Percentiles rank a stretch among this genome's conserved stretches.
Conservation (phyloP, 2,888 invertebrate species). For the Halictus ligatus region DNA sequence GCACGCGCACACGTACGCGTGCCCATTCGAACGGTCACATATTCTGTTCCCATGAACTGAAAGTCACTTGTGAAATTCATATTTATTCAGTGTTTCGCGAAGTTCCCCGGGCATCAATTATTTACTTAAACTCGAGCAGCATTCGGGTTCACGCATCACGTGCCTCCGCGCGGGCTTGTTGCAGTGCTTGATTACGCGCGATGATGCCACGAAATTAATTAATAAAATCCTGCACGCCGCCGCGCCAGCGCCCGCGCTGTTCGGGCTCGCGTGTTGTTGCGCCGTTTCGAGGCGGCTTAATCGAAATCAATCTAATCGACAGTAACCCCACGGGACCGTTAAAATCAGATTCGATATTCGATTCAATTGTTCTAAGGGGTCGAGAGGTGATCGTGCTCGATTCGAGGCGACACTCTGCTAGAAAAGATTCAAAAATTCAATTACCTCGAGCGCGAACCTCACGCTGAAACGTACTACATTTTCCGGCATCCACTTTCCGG, state of each 20-base stretch:
- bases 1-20: neutral
- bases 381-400: neutral
- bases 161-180: neutral
- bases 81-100: slow-evolving; percentile 4
- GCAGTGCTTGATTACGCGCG: slow-evolving; percentile 47
- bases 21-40: neutral
- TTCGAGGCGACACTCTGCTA: neutral
- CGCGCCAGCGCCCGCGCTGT: neutral
- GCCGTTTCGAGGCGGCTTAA: slow-evolving; percentile 26
- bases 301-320: slow-evolving; percentile 41
- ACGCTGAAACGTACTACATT: no score
- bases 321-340: slow-evolving; percentile 5
- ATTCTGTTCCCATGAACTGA: neutral
- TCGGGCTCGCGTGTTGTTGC: slow-evolving; percentile 16
- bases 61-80: neutral
- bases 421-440: neutral
- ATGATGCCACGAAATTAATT: slow-evolving; percentile 53
- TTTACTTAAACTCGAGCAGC: slow-evolving; percentile 30
- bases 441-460: no score
- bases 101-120: slow-evolving; percentile 26
- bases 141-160: slow-evolving; percentile 28
- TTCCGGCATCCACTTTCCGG: no score
- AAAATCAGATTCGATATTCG: slow-evolving; percentile 15
- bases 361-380: neutral
- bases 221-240: slow-evolving; percentile 40